These are phyloP conservation scores for Mechanitis mazaeus DNA, from an alignment of 2,888 invertebrate species.

Conservation along the genomic window DNA sequence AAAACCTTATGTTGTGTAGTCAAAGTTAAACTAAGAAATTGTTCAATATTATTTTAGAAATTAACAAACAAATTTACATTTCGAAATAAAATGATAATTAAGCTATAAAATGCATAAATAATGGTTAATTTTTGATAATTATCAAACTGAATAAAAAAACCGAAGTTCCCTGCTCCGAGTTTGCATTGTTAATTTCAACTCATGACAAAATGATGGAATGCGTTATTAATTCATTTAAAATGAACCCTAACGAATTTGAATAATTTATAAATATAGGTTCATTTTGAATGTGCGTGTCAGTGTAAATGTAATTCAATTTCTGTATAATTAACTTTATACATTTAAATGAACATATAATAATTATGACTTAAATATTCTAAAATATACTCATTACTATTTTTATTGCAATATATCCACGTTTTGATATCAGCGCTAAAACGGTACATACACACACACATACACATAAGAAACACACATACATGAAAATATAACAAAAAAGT, in stretches of 20 bases:
- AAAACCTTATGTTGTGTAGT: no score
- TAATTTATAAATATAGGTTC: conserved; percentile 28
- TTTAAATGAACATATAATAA: not conserved
- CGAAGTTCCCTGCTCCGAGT: conserved; percentile 12
- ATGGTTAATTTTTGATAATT: conserved; percentile 3
- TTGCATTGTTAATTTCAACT: conserved; percentile 13
- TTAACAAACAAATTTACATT: no score
- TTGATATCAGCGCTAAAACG: no score
- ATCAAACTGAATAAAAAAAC: conserved; percentile 10
- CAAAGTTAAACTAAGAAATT: no score
- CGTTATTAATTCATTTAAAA: conserved; percentile 31
- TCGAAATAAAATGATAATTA: not conserved
- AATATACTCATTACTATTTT: no score
- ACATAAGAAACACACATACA: no score
- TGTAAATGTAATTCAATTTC: conserved; percentile 17
- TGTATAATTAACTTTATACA: conserved; percentile 13
- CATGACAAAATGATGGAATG: conserved; percentile 27
- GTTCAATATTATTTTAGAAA: no score
- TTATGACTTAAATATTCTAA: no score
- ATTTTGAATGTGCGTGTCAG: conserved; percentile 25
- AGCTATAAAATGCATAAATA: conserved; percentile 6
- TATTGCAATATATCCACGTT: no score
- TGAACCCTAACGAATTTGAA: conserved; percentile 30
- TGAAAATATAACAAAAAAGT: no score
- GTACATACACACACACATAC: no score